Evolutionary conservation across 2,113 vertebrate genomes (phyloP).

Genomic region (Oceanites oceanicus): DNA sequence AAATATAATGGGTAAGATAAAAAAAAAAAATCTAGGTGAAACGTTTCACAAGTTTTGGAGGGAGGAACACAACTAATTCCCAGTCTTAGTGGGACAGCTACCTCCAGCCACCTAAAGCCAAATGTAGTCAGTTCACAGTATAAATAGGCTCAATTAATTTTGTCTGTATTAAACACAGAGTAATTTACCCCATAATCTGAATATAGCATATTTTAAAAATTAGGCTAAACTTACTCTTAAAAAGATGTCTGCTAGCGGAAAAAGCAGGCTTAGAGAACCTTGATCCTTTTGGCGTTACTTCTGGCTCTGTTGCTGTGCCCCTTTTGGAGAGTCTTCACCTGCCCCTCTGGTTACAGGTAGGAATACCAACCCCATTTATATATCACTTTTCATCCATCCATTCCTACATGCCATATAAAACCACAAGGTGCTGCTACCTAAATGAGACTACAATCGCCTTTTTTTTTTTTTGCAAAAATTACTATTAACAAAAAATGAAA

Average conservation of each 20-base stretch:
- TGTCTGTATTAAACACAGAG: neutral
- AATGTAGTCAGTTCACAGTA: neutral
- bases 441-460: neutral
- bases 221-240: neutral
- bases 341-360: neutral
- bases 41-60: neutral
- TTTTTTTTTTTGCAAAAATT: neutral
- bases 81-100: too few relatives aligned
- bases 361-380: neutral
- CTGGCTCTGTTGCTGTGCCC: neutral
- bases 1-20: neutral
- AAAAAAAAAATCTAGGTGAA: neutral
- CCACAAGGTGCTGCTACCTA: neutral
- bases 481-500: neutral
- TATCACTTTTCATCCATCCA: neutral
- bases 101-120: neutral
- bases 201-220: accelerated
- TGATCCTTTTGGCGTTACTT: neutral
- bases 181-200: neutral
- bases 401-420: neutral
- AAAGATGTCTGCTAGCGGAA: neutral
- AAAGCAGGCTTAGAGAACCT: neutral
- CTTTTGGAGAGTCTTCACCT: neutral
- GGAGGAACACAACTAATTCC: neutral
- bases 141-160: neutral